phyloP scores from a whole-genome alignment of 1,140 invertebrate species.

The Pygmarrhopalites habei region DNA sequence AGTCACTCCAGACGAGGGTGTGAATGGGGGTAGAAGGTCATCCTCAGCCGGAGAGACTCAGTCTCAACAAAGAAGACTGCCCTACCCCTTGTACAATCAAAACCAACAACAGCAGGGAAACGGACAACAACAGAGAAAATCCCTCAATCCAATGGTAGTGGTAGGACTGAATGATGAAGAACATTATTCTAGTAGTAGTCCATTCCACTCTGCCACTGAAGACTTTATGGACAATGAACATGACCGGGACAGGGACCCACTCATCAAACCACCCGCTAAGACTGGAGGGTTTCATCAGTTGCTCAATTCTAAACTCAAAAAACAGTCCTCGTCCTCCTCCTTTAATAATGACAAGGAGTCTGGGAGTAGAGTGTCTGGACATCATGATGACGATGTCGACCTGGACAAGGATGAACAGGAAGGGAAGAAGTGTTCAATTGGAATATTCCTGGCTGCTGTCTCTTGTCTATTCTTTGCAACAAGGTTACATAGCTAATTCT shows the following conservation, averaged over 20 bases:
- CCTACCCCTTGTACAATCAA: no score
- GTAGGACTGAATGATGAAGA: conserved; percentile 23
- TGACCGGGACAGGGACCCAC: conserved; percentile 28
- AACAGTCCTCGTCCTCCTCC: neutral
- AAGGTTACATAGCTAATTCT: no score
- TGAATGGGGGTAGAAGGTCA: no score
- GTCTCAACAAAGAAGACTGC: no score
- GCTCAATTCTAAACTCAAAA: conserved; percentile 4
- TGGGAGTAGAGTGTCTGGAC: no score
- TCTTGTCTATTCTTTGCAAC: conserved; percentile 39
- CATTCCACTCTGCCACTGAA: conserved; percentile 34
- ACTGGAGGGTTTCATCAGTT: conserved; percentile 20
- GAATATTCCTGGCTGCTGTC: conserved; percentile 35
- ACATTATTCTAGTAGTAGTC: conserved; percentile 29
- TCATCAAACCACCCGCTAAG: conserved; percentile 29
- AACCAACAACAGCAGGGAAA: no score
- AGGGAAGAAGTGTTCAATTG: conserved; percentile 25
- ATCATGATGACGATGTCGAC: no score
- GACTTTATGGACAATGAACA: conserved; percentile 24
- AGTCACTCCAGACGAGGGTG: no score
- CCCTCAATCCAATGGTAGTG: conserved; percentile 9
- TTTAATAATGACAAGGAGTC: no score
- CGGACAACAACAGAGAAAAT: neutral
- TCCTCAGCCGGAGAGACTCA: no score
- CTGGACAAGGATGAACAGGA: neutral